These are phyloP conservation scores for Muscidifurax raptorellus DNA, from an alignment of 1,140 invertebrate species.

Conservation along the genomic window DNA sequence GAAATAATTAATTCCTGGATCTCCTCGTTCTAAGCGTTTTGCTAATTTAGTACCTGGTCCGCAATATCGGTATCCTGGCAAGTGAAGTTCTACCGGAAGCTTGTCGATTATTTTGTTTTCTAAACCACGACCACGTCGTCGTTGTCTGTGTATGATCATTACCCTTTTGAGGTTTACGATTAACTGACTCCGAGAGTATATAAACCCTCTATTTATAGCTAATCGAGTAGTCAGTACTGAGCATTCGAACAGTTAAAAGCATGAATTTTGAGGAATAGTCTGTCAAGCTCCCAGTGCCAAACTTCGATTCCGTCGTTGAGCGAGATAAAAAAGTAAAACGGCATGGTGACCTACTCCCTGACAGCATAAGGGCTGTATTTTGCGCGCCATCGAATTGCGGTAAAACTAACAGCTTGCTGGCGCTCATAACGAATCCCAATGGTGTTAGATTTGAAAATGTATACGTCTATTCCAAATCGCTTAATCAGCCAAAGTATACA, in stretches of 20 bases:
- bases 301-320: too few species aligned
- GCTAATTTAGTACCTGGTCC: conserved; percentile 72
- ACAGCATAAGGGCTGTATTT: conserved; percentile 56
- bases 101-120: conserved; percentile 70
- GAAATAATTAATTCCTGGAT: conserved; percentile 71
- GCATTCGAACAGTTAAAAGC: too few species aligned
- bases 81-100: conserved; percentile 71
- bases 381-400: conserved; percentile 64
- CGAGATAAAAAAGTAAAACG: conserved; percentile 59
- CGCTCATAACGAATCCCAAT: conserved; percentile 64
- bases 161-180: too few species aligned
- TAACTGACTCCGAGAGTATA: conserved; percentile 48
- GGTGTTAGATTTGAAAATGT: conserved; percentile 66
- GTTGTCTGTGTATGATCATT: too few species aligned
- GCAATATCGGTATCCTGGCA: conserved; percentile 73
- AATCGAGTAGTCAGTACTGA: too few species aligned
- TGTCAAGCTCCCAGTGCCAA: too few species aligned
- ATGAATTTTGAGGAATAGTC: too few species aligned
- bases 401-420: conserved; percentile 65
- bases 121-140: too few species aligned
- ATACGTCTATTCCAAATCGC: conserved; percentile 50
- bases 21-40: conserved; percentile 67
- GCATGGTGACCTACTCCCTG: conserved; percentile 57
- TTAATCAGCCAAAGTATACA: neutral
- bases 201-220: too few species aligned